Evolutionary conservation across 2,888 invertebrate genomes (phyloP).

Genomic region (Acrobasis suavella): DNA sequence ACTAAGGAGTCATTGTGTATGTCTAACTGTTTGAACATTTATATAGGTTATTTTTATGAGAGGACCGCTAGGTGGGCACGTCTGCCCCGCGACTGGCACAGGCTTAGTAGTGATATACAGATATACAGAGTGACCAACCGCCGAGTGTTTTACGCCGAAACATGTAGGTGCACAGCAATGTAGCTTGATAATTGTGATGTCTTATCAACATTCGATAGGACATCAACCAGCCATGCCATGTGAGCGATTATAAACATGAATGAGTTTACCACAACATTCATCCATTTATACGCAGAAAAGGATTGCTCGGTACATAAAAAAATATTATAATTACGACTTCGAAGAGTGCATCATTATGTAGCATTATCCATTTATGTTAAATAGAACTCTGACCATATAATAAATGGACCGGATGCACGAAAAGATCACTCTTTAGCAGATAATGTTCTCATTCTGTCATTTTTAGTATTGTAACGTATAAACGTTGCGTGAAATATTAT

Average conservation of each 20-base stretch:
- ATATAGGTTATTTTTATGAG: slow-evolving; percentile 3
- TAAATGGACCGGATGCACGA: not conserved
- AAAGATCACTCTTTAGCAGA: not conserved
- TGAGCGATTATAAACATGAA: not conserved
- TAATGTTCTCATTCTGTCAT: not conserved
- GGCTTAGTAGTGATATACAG: slow-evolving; percentile 46
- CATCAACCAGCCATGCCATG: slow-evolving; percentile 1
- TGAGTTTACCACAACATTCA: not conserved
- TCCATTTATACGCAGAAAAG: not conserved
- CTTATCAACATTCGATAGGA: slow-evolving; percentile 8
- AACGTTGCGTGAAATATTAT: not conserved
- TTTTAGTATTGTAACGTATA: not conserved
- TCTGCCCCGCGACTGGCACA: slow-evolving; percentile 39
- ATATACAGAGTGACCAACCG: slow-evolving; percentile 3
- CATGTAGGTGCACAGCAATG: not conserved
- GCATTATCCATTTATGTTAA: not conserved
- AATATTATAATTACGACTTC: not conserved
- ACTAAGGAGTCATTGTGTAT: slow-evolving; percentile 30
- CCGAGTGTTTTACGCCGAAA: slow-evolving; percentile 35
- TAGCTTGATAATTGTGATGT: slow-evolving; percentile 6
- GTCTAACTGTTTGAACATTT: slow-evolving; percentile 24
- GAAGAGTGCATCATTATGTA: not conserved
- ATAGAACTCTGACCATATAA: not conserved
- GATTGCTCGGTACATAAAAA: not conserved
- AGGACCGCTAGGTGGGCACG: slow-evolving; percentile 36